A percentile compares a stretch with the other conserved stretches of the same genome.
phyloP scores from a whole-genome alignment of 2,888 invertebrate genomes.

The Dexiosoma caninum region DNA sequence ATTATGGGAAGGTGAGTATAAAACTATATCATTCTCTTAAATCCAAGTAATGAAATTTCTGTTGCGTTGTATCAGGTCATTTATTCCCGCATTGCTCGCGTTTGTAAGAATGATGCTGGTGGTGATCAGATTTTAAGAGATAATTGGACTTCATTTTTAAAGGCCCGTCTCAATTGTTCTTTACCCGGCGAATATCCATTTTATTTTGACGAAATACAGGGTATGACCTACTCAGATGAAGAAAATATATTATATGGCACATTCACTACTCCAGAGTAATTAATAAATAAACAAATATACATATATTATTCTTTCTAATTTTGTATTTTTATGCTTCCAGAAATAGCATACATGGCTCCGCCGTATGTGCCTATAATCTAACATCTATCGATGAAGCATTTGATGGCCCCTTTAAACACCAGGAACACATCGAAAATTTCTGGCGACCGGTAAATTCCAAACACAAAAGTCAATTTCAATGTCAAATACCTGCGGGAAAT shows the following conservation, averaged over 20 bases:
- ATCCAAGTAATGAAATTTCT: too few species aligned
- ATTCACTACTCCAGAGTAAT: constrained; percentile 88
- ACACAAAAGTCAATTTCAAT: constrained; percentile 82
- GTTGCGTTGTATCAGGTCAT: constrained; percentile 81
- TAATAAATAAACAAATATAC: background rate
- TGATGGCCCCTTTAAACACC: constrained; percentile 91
- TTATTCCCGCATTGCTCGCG: constrained; percentile 92
- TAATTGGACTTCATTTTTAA: constrained; percentile 94
- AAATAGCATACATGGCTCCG: constrained; percentile 93
- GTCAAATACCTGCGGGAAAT: constrained; percentile 77
- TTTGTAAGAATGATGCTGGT: constrained; percentile 94
- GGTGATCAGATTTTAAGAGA: constrained; percentile 86
- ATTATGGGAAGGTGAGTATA: constrained; percentile 90
- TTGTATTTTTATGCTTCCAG: too few species aligned
- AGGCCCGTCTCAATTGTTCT: constrained; percentile 90
- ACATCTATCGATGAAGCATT: constrained; percentile 88
- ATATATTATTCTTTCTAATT: too few species aligned
- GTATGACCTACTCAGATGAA: constrained; percentile 86
- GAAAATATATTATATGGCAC: constrained; percentile 89
- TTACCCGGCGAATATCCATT: constrained; percentile 91
- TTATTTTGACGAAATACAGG: constrained; percentile 93
- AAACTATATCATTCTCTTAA: background rate
- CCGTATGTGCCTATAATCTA: constrained; percentile 93
- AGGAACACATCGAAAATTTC: constrained; percentile 85
- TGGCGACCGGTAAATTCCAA: constrained; percentile 85